A percentile compares a stretch with the other conserved stretches of the same genome.
Conservation (phyloP, 1,140 invertebrate species). For the Trichonephila inaurata region DNA sequence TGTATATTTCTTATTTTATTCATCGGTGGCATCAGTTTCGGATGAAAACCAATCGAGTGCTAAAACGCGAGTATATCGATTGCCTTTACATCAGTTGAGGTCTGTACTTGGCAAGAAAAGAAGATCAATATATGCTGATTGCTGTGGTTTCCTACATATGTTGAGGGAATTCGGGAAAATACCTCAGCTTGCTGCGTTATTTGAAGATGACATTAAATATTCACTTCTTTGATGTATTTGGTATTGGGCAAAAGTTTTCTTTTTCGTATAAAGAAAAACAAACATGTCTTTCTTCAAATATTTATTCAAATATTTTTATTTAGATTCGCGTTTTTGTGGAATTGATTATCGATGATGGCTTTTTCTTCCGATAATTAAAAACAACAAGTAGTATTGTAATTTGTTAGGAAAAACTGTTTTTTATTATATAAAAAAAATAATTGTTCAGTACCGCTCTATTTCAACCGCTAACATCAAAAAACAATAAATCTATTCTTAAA, state of each 20-base stretch:
- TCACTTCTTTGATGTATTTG: not conserved
- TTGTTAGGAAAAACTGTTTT: too few species aligned
- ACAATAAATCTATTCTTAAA: too few species aligned
- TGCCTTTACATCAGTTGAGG: constrained; percentile 49
- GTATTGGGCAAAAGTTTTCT: not conserved
- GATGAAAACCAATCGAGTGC: constrained; percentile 2
- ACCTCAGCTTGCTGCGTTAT: not conserved
- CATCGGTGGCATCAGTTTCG: constrained; percentile 49
- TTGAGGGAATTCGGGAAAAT: not conserved
- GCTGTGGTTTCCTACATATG: constrained; percentile 42
- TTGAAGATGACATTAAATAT: not conserved
- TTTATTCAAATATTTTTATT: not conserved
- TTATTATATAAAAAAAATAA: too few species aligned
- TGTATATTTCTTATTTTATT: constrained; percentile 10
- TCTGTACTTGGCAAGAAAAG: not conserved
- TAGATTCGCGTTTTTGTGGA: not conserved
- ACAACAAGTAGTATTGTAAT: too few species aligned
- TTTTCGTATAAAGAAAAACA: not conserved
- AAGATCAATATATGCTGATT: constrained; percentile 60
- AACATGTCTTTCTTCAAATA: too few species aligned
- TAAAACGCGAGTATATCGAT: constrained; percentile 36
- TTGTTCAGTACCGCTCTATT: too few species aligned
- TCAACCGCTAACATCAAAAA: too few species aligned
- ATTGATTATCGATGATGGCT: too few species aligned
- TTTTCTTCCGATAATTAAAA: too few species aligned